Conservation (phyloP, 35 echinoderm and acorn worm genomes). For the Heliocidaris tuberculata region DNA sequence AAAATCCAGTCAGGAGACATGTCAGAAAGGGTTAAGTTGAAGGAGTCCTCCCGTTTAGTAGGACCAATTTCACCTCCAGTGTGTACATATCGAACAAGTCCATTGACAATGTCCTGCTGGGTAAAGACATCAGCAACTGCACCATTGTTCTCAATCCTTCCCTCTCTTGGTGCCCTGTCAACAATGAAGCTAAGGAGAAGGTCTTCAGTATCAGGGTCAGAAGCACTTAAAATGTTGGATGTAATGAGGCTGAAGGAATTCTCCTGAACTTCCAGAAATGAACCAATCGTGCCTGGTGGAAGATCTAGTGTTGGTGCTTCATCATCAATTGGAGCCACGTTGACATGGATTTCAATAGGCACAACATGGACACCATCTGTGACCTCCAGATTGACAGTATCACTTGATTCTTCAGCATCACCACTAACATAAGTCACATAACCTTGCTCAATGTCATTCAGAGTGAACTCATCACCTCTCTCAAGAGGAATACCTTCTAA, state of each 20-base stretch:
- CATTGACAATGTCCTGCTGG: constrained; percentile 97
- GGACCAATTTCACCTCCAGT: constrained; percentile 95
- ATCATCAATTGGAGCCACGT: constrained; percentile 85
- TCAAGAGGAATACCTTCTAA: constrained; percentile 63
- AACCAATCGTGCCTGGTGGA: constrained; percentile 86
- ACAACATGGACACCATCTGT: constrained; percentile 94
- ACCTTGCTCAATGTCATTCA: constrained; percentile 73
- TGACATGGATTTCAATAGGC: constrained; percentile 73
- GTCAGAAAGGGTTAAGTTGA: constrained; percentile 95
- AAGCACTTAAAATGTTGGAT: constrained; percentile 94
- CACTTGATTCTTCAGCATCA: constrained; percentile 73
- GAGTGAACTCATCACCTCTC: constrained; percentile 70
- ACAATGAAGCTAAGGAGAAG: constrained; percentile 89
- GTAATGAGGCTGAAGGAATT: constrained; percentile 84
- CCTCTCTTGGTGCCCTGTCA: constrained; percentile 53
- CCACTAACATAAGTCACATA: constrained; percentile 73
- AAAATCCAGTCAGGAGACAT: constrained; percentile 94
- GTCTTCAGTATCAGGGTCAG: constrained; percentile 98
- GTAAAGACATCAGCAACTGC: constrained; percentile 68
- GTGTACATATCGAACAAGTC: constrained; percentile 82
- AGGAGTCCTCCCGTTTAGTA: constrained; percentile 77
- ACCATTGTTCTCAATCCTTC: constrained; percentile 84
- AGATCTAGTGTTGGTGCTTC: constrained; percentile 90
- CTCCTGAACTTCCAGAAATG: constrained; percentile 87
- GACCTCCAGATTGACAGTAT: constrained; percentile 75